Evolutionary conservation across 2,113 vertebrate species (phyloP).

Genomic region (Axis porcinus): DNA sequence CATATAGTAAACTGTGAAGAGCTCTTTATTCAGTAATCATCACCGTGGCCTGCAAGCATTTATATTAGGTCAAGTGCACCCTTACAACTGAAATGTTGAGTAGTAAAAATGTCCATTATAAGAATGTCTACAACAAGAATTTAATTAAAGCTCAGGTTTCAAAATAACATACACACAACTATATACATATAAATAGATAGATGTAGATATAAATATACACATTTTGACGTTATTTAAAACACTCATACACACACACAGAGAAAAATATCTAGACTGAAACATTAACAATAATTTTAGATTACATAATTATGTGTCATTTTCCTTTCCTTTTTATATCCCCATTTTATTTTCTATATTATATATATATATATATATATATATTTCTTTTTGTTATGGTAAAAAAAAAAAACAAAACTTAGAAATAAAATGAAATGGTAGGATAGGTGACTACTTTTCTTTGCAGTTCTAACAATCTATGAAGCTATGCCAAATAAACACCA

Average conservation of each 20-base stretch:
- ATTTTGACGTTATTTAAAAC: background rate
- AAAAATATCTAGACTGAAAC: background rate
- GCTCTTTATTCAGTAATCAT: background rate
- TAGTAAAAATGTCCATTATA: background rate
- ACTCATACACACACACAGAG: background rate
- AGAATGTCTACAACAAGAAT: background rate
- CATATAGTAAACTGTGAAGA: background rate
- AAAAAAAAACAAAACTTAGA: background rate
- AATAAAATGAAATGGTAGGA: background rate
- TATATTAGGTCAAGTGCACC: background rate
- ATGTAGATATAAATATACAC: background rate
- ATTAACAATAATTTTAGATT: background rate
- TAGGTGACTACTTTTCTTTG: background rate
- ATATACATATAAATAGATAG: background rate
- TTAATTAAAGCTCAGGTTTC: background rate
- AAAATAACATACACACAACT: background rate
- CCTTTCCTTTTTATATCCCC: background rate
- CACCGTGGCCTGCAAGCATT: background rate
- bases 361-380: background rate
- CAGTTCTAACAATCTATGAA: background rate
- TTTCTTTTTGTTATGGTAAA: background rate
- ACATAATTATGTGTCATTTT: background rate
- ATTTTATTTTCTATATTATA: background rate
- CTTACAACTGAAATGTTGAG: background rate
- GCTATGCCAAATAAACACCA: background rate